Base-by-base conservation (phyloP, 2,888 invertebrate species). In the Melitaea athalia region DNA sequence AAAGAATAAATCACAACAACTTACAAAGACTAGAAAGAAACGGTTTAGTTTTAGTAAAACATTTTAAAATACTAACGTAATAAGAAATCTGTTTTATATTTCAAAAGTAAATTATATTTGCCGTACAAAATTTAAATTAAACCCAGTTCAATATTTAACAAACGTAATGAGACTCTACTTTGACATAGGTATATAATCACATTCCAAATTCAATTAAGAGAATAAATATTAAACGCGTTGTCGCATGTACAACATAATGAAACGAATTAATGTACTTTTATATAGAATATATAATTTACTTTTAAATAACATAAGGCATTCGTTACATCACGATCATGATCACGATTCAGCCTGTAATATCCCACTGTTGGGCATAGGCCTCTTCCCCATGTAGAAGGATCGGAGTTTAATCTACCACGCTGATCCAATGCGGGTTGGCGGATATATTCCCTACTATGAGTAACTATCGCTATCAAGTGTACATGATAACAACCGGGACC, bases 1-100 rank as follows among this genome's bases (percentile, higher is more conserved):
- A 42, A 57, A 42, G 57, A 42, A 57, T 57, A 57, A 57, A 57
- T 57, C 57, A 57, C 57, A 57, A 55, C 55, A 55, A 57, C 57
- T 42, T 38, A 57, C 57, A 57, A 57, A 42, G 57, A 57, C 57
- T 15, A 57, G 14, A 49, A n/a, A 49, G 53, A 12, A 55, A 55
- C 31, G 31, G 17, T 52, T 31, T 52, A 52, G 24, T 52, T 52
- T 31, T 31, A 52, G 11, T 52, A 12, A 52, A 52, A 52, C 24
- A 52, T 24, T 52, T 52, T 52, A 52, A 52, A 52, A 24, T 52
- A 24, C 24, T 52, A 52, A 52, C 14, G 24, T 1, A 52, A 52
- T 24, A 52, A 52, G 12, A 52, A 24, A 52, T 52, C 24, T 24
- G 12, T 11, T 31, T 12, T 12, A 12, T 24, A 52, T 0, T 24